A percentile compares a stretch with the other conserved stretches of the same genome.
phyloP scores from a whole-genome alignment of 1,140 invertebrate genomes.

The Galleria mellonella region DNA sequence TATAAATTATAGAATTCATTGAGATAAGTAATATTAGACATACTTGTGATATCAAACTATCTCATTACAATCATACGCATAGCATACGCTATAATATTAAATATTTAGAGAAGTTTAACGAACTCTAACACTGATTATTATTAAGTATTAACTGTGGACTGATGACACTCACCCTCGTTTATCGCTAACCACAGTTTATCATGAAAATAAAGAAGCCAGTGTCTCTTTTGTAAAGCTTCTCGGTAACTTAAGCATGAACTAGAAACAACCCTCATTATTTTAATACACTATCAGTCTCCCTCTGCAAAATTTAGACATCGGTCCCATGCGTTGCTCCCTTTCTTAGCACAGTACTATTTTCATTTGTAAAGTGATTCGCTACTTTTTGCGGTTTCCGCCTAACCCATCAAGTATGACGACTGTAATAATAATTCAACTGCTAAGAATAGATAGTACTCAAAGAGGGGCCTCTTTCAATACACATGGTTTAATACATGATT shows the following conservation, averaged over 20 bases:
- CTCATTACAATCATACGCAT: too few relatives aligned
- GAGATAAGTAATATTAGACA: too few relatives aligned
- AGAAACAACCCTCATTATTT: slow-evolving; percentile 13
- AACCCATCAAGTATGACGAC: slow-evolving; percentile 55
- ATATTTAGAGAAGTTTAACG: slow-evolving; percentile 2
- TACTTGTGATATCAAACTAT: too few relatives aligned
- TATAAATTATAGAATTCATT: too few relatives aligned
- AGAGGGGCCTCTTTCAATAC: slow-evolving; percentile 19
- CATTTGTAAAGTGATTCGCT: slow-evolving; percentile 43
- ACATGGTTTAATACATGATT: slow-evolving; percentile 11
- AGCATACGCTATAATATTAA: too few relatives aligned
- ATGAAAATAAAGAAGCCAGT: slow-evolving; percentile 1
- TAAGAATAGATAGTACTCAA: slow-evolving; percentile 27
- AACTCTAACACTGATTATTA: slow-evolving; percentile 9
- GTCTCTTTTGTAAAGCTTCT: slow-evolving; percentile 8
- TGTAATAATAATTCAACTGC: slow-evolving; percentile 42
- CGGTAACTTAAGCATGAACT: background rate
- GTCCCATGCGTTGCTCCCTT: slow-evolving; percentile 30
- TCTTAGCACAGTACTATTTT: slow-evolving; percentile 26
- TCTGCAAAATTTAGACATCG: slow-evolving; percentile 20
- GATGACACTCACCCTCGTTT: slow-evolving; percentile 3
- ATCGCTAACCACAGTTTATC: slow-evolving; percentile 1
- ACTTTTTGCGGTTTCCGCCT: slow-evolving; percentile 70
- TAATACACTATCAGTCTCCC: slow-evolving; percentile 11
- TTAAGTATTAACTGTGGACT: background rate